These are phyloP conservation scores for Drosophila tsacasi DNA, from an alignment of 1,140 invertebrate genomes.

Conservation along the genomic window DNA sequence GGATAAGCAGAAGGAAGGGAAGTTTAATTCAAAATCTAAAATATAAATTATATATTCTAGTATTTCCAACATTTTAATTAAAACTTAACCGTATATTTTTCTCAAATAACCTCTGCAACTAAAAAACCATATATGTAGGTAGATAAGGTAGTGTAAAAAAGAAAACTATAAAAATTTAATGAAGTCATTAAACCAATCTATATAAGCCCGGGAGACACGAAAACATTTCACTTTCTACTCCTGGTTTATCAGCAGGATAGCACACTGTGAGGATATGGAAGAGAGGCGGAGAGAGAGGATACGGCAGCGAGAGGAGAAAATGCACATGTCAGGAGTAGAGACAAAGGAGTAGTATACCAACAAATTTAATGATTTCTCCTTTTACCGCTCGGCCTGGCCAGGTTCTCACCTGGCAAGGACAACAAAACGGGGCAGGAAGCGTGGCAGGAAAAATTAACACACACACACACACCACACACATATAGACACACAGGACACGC, in stretches of 20 bases:
- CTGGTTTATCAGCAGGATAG: background rate
- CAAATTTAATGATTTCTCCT: constrained; percentile 82
- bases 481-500: constrained; percentile 4
- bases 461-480: constrained; percentile 8
- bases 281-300: constrained; percentile 4
- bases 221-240: constrained; percentile 7
- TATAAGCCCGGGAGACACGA: background rate
- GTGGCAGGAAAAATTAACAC: constrained; percentile 48
- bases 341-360: constrained; percentile 79
- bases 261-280: constrained; percentile 8
- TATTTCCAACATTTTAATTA: no score
- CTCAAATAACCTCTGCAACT: background rate
- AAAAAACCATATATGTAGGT: background rate
- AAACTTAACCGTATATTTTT: no score
- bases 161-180: background rate
- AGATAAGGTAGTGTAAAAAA: background rate
- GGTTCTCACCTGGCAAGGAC: constrained; percentile 41
- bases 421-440: constrained; percentile 39
- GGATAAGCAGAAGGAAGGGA: background rate
- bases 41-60: no score
- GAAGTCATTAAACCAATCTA: background rate
- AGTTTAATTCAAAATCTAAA: background rate
- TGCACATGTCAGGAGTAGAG: constrained; percentile 37
- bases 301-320: constrained; percentile 11
- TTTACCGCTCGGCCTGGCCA: constrained; percentile 37